phyloP scores from a whole-genome alignment of 2,888 invertebrate genomes.

The Noctua comes region DNA sequence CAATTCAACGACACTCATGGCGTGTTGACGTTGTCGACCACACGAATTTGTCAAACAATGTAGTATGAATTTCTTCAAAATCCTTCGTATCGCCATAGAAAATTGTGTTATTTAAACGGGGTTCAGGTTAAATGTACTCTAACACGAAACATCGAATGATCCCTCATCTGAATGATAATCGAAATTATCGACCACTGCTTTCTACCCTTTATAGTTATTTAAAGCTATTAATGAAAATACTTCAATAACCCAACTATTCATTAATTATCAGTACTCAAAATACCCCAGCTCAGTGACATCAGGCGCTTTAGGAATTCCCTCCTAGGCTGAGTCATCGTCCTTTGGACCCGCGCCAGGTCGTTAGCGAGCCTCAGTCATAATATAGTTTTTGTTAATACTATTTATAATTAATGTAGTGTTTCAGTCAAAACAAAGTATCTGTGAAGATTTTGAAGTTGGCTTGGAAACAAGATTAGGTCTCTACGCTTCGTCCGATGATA shows the following conservation, averaged over 20 bases:
- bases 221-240: conserved; percentile 4
- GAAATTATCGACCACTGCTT: not conserved
- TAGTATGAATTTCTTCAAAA: not conserved
- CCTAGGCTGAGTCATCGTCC: conserved; percentile 61
- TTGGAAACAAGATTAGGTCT: not conserved
- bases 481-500: not conserved
- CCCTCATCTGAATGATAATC: not conserved
- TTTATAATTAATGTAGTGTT: conserved; percentile 14
- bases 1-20: not conserved
- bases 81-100: not conserved
- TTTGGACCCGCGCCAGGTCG: conserved; percentile 64
- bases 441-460: not conserved
- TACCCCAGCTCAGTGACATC: conserved; percentile 47
- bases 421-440: not conserved
- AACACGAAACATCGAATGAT: not conserved
- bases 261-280: conserved; percentile 35
- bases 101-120: not conserved
- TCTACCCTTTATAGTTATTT: not conserved
- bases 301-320: conserved; percentile 61
- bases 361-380: conserved; percentile 46
- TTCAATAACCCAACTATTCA: conserved; percentile 21
- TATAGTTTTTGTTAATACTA: conserved; percentile 35
- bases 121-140: not conserved
- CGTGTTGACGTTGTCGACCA: not conserved
- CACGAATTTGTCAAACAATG: not conserved